phyloP scores from a whole-genome alignment of 2,888 invertebrate species.

The Petrolisthes cinctipes region DNA sequence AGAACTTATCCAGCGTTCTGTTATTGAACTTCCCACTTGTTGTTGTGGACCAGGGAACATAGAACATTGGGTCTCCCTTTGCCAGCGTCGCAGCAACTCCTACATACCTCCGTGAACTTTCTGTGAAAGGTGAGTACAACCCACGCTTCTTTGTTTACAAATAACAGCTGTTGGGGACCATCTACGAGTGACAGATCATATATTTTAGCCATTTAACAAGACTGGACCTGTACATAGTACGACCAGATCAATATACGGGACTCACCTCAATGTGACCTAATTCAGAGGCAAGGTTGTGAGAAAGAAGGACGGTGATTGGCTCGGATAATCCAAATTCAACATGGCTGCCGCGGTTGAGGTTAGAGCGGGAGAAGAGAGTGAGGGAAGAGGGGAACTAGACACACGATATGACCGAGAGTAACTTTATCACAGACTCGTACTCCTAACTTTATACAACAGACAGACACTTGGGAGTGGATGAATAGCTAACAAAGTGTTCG shows the following conservation, averaged over 20 bases:
- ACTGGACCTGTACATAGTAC: not conserved
- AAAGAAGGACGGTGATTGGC: slow-evolving; percentile 5
- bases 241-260: not conserved
- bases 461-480: not conserved
- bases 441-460: not conserved
- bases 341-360: slow-evolving; percentile 32
- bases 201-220: too few relatives aligned
- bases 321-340: slow-evolving; percentile 36
- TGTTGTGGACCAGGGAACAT: too few relatives aligned
- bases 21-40: too few relatives aligned
- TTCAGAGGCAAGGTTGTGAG: not conserved
- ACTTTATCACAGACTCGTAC: not conserved
- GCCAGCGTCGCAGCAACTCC: too few relatives aligned
- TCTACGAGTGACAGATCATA: too few relatives aligned
- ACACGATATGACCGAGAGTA: not conserved
- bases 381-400: slow-evolving; percentile 3
- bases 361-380: not conserved
- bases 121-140: not conserved
- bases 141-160: not conserved
- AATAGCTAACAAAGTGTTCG: too few relatives aligned
- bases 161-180: not conserved
- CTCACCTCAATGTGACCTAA: not conserved
- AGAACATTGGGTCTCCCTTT: too few relatives aligned
- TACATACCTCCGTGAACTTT: too few relatives aligned
- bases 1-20: too few relatives aligned